A percentile compares a stretch with the other conserved stretches of the same genome.
These are phyloP conservation scores for Natator depressus DNA, from an alignment of 2,113 vertebrate genomes.

Conservation along the genomic window DNA sequence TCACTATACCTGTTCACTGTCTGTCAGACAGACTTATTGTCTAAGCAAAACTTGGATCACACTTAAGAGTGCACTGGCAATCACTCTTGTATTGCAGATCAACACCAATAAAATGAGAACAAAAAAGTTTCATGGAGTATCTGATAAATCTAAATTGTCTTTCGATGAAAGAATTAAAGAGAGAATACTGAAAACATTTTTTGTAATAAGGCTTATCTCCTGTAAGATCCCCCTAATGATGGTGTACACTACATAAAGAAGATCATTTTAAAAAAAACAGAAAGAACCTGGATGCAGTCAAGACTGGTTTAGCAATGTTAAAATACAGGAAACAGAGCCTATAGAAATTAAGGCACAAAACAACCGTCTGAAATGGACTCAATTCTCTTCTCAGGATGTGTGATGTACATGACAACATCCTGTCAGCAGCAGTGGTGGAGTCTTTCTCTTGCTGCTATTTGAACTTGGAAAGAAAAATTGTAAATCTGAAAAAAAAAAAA, in stretches of 20 bases:
- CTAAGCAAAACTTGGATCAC: not conserved
- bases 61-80: fast-evolving
- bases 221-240: not conserved
- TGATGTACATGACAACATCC: conserved; percentile 22
- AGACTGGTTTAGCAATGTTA: not conserved
- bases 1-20: not conserved
- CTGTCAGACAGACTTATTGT: not conserved
- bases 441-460: conserved; percentile 16
- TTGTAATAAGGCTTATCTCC: not conserved
- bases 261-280: not conserved
- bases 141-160: not conserved
- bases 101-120: not conserved
- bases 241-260: not conserved
- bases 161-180: not conserved
- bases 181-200: not conserved
- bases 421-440: not conserved
- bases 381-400: conserved; percentile 12
- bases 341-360: conserved; percentile 24
- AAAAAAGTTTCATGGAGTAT: not conserved
- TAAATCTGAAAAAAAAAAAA: not conserved
- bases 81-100: not conserved
- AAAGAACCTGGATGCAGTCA: not conserved
- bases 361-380: not conserved
- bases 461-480: conserved; percentile 15
- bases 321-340: not conserved